These are phyloP conservation scores for Acanthacorydalis orientalis DNA, from an alignment of 2,888 invertebrate genomes.

Conservation along the genomic window DNA sequence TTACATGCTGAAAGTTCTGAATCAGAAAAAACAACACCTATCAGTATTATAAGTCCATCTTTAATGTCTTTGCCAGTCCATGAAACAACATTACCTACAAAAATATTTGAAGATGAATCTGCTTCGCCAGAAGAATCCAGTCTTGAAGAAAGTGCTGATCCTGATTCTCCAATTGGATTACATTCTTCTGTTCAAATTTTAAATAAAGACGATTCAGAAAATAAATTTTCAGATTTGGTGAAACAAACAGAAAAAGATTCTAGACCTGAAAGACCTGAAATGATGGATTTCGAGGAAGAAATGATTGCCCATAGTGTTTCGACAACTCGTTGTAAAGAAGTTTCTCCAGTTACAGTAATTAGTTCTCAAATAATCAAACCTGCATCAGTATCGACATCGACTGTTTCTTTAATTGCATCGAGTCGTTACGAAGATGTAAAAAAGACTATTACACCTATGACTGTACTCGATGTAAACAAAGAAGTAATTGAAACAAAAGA, in stretches of 20 bases:
- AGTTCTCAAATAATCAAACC: not conserved
- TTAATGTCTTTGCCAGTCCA: slow-evolving; percentile 35
- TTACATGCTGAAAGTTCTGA: not conserved
- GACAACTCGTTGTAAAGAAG: not conserved
- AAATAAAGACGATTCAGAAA: not conserved
- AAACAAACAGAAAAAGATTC: not conserved
- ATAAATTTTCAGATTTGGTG: slow-evolving; percentile 1
- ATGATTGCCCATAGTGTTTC: slow-evolving; percentile 4
- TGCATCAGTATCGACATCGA: not conserved
- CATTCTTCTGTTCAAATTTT: slow-evolving; percentile 4
- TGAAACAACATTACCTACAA: slow-evolving; percentile 42
- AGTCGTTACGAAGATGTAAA: not conserved
- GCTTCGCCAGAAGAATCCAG: slow-evolving; percentile 38
- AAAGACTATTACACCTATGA: not conserved
- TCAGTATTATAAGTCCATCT: slow-evolving; percentile 35
- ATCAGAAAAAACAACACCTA: slow-evolving; percentile 32
- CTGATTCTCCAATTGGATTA: slow-evolving; percentile 3
- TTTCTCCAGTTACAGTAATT: not conserved
- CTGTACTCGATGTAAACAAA: not conserved
- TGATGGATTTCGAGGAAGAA: slow-evolving; percentile 11
- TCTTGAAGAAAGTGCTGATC: slow-evolving; percentile 19
- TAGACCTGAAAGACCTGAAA: slow-evolving; percentile 11
- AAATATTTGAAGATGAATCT: slow-evolving; percentile 49
- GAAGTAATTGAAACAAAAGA: not conserved
- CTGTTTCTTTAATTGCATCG: not conserved